Conservation (phyloP, 2,113 vertebrate species). For the Tautogolabrus adspersus region DNA sequence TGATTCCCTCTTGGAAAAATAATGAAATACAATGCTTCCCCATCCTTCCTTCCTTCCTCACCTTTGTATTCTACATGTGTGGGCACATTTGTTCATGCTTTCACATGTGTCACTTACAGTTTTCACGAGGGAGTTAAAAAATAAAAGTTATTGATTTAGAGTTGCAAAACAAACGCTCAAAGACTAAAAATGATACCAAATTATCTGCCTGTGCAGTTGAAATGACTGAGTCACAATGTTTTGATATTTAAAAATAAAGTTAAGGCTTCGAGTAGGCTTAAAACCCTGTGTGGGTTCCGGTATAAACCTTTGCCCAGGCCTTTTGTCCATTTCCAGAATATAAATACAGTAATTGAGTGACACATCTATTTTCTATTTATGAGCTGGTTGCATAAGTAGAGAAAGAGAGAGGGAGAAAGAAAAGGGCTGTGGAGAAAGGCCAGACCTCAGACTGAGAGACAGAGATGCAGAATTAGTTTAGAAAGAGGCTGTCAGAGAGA, state of each 20-base stretch:
- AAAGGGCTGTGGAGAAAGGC: conserved; percentile 17
- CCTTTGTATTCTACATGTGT: conserved; percentile 11
- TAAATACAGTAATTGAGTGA: conserved; percentile 72
- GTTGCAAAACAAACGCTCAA: conserved; percentile 21
- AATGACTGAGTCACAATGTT: conserved; percentile 69
- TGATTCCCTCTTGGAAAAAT: conserved; percentile 24
- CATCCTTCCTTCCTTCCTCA: conserved; percentile 50
- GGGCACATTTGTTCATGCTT: conserved; percentile 3
- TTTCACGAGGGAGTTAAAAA: conserved; percentile 1
- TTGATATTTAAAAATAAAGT: conserved; percentile 57
- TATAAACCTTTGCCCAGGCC: conserved; percentile 39
- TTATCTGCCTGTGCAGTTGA: conserved; percentile 41
- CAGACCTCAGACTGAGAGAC: conserved; percentile 22
- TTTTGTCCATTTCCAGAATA: conserved; percentile 55
- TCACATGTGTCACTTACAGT: background rate
- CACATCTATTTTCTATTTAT: conserved; percentile 71
- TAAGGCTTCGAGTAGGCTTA: conserved; percentile 55
- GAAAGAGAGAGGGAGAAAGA: conserved; percentile 9
- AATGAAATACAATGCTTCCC: background rate
- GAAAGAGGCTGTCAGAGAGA: conserved; percentile 1
- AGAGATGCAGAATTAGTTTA: conserved; percentile 22
- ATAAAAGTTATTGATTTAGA: conserved; percentile 17
- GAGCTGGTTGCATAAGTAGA: conserved; percentile 66
- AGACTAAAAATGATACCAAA: conserved; percentile 8
- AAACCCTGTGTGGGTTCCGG: conserved; percentile 54